Evolutionary conservation across 2,888 invertebrate species (phyloP).

Genomic region (Brenthis daphne): DNA sequence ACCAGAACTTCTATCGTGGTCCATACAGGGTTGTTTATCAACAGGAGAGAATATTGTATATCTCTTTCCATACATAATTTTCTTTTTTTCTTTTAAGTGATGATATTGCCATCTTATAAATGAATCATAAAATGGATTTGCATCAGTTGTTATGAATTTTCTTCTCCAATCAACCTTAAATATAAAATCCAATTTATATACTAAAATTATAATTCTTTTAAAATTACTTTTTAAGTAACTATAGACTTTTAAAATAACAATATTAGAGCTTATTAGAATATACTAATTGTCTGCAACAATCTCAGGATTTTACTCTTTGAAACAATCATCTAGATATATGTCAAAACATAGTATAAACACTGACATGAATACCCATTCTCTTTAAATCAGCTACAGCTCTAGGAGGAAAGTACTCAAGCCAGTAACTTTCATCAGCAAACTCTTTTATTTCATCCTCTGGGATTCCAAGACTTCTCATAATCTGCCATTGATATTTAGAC

Average conservation of each 20-base stretch:
- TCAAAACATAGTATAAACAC: conserved; percentile 43
- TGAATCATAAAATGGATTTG: conserved; percentile 98
- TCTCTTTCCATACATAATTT: conserved; percentile 97
- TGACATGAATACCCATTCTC: conserved; percentile 94
- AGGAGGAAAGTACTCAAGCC: conserved; percentile 99
- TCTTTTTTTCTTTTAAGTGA: conserved; percentile 91
- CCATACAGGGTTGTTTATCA: conserved; percentile 99
- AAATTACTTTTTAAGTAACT: too few relatives aligned
- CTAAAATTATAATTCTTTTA: too few relatives aligned
- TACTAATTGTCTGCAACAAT: background rate
- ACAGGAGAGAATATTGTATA: conserved; percentile 97
- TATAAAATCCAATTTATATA: too few relatives aligned
- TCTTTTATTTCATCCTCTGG: conserved; percentile 94
- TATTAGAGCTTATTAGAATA: background rate
- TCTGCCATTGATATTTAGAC: conserved; percentile 99
- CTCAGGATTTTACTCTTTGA: too few relatives aligned
- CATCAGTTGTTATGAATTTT: conserved; percentile 99
- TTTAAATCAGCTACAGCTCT: conserved; percentile 92
- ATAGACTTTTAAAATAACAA: too few relatives aligned
- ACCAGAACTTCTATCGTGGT: conserved; percentile 97
- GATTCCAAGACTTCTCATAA: conserved; percentile 96
- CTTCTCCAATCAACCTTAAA: conserved; percentile 95
- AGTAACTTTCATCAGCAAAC: conserved; percentile 94
- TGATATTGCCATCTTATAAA: conserved; percentile 98
- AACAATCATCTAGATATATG: background rate